Conservation (phyloP, 2,797 vertebrate genomes). For the Gymnodraco acuticeps region DNA sequence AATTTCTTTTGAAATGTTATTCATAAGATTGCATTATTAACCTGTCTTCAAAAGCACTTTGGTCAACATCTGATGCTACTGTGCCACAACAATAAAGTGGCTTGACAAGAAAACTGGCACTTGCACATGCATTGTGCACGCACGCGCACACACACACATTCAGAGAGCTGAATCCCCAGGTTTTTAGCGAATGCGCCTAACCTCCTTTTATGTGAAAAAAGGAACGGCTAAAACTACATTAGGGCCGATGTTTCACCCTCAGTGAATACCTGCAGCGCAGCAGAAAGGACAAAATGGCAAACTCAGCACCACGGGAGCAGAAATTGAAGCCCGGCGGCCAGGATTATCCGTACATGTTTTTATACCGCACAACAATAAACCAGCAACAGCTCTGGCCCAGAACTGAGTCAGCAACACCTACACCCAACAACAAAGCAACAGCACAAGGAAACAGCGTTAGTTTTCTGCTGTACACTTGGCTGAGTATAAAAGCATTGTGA, state of each 20-base stretch:
- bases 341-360: conserved; percentile 74
- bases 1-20: too few species aligned
- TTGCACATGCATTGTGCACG: background rate
- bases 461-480: background rate
- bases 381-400: conserved; percentile 58
- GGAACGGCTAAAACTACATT: conserved; percentile 55
- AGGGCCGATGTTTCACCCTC: conserved; percentile 65
- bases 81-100: background rate
- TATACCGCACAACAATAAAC: conserved; percentile 61
- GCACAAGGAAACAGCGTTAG: conserved; percentile 8
- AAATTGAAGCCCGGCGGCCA: conserved; percentile 52
- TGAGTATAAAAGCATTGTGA: background rate
- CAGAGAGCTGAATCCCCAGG: conserved; percentile 5
- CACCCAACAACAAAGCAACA: conserved; percentile 32
- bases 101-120: background rate
- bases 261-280: conserved; percentile 70
- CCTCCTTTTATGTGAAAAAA: conserved; percentile 38
- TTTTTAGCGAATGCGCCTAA: conserved; percentile 42
- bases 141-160: too few species aligned
- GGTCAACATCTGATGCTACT: background rate
- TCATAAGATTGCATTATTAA: background rate
- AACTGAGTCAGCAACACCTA: conserved; percentile 66
- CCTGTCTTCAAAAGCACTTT: background rate
- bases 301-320: conserved; percentile 75
- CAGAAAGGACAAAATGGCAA: conserved; percentile 60